Evolutionary conservation across 2,888 invertebrate genomes (phyloP), one percentile per base, ranked within the genome.

Genomic region (Himalopsyche japonica): DNA sequence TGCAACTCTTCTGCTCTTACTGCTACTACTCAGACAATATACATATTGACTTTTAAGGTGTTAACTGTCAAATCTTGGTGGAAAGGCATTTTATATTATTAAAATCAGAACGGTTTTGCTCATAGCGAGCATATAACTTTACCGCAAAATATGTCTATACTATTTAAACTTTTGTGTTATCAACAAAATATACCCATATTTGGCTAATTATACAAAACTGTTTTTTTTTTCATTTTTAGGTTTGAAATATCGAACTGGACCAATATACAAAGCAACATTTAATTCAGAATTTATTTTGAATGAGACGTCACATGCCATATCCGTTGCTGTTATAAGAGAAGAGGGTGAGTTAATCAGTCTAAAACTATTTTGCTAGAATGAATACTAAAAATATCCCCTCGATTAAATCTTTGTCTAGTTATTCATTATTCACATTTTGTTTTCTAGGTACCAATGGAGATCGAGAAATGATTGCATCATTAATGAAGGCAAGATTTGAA

Each of bases 401-500:
- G 27, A 48, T 79, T 79, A 64, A 49, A 80, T 24, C 27, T 48
- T 64, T 27, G 27, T 76, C 20, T 85, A n/a, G 32, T 49, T 77
- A 70, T 81, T 37, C 24, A 43, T 12, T 80, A 3, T 20, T 77
- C 77, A 37, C 15, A 20, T 32, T 49, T 24, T 85, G 82, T 81
- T 47, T 85, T 88, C 3, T 82, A 92, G 92, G 98, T 79, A 96
- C 95, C 37, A 99, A 99, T 89, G 98, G 99, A 30, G 99, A 99
- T 89, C 93, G 99, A 57, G 99, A 99, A 93, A 99, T 99, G 99
- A 97, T 98, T 24, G 97, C 98, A 0, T 94, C 96, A 0, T 93
- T 99, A 79, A 92, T 95, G 88, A 94, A 96, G 92, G 98, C 97
- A 6, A 97, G 98, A 87, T 97, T 97, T 88, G 96, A 97, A 88